These are phyloP conservation scores for Phortica variegata DNA, from an alignment of 1,140 invertebrate species.

Conservation along the genomic window DNA sequence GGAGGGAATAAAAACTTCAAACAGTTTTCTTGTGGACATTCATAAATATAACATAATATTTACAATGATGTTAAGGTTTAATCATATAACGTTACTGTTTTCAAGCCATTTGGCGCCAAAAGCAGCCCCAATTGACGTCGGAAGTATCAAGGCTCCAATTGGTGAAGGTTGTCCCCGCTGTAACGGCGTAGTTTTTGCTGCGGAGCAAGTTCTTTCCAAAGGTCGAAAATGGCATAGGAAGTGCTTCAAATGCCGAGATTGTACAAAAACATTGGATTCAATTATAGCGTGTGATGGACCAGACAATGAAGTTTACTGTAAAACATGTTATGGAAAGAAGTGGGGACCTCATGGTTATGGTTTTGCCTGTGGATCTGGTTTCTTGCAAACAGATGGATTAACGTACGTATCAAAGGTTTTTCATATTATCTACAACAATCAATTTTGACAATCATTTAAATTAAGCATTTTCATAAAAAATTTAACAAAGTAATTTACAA, in stretches of 20 bases:
- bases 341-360: slow-evolving; percentile 92
- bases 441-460: no score
- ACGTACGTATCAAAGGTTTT: no score
- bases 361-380: slow-evolving; percentile 89
- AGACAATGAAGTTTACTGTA: slow-evolving; percentile 80
- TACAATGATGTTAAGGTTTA: not conserved
- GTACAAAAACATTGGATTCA: slow-evolving; percentile 86
- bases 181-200: slow-evolving; percentile 83
- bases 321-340: slow-evolving; percentile 66
- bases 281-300: slow-evolving; percentile 88
- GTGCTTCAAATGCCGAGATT: slow-evolving; percentile 94
- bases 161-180: slow-evolving; percentile 85
- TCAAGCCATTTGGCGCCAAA: slow-evolving; percentile 61
- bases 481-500: no score
- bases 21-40: no score
- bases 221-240: slow-evolving; percentile 92
- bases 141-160: slow-evolving; percentile 72
- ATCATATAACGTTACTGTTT: slow-evolving; percentile 1
- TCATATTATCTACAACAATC: no score
- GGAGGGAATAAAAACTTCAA: no score
- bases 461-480: no score
- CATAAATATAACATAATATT: no score
- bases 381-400: slow-evolving; percentile 81
- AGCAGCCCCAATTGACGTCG: slow-evolving; percentile 74
- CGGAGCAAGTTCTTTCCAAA: slow-evolving; percentile 81